A percentile compares a stretch with the other conserved stretches of the same genome.
Evolutionary conservation across 1,140 invertebrate species (phyloP).

Genomic region (Diuraphis noxia): DNA sequence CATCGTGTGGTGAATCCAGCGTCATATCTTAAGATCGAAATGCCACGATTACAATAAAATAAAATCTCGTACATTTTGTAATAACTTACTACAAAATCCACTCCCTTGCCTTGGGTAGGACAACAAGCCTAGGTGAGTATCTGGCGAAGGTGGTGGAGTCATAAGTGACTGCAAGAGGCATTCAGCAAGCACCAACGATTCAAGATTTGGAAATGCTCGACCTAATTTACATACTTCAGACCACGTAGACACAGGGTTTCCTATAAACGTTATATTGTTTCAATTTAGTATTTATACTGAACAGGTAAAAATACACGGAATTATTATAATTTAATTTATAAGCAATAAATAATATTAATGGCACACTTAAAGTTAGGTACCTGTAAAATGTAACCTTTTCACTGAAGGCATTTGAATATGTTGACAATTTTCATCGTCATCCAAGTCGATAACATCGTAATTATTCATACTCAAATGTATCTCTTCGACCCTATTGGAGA

Average conservation of each 20-base stretch:
- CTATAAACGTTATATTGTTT: slow-evolving; percentile 64
- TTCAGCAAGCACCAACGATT: slow-evolving; percentile 82
- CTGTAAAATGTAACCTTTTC: slow-evolving; percentile 79
- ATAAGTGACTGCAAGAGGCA: slow-evolving; percentile 74
- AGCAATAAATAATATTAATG: not conserved
- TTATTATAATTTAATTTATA: not conserved
- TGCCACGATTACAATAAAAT: not conserved
- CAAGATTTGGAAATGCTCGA: slow-evolving; percentile 79
- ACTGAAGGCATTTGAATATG: slow-evolving; percentile 55
- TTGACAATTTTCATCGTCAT: slow-evolving; percentile 57
- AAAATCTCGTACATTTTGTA: not conserved
- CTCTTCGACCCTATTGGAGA: slow-evolving; percentile 71
- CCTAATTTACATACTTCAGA: slow-evolving; percentile 81
- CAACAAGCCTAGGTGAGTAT: slow-evolving; percentile 56
- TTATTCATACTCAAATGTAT: slow-evolving; percentile 87
- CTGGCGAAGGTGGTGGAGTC: slow-evolving; percentile 35
- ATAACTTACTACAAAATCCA: not conserved
- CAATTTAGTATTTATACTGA: not conserved
- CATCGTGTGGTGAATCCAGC: slow-evolving; percentile 63
- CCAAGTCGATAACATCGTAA: slow-evolving; percentile 74
- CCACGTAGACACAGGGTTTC: slow-evolving; percentile 82
- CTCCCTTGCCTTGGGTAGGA: slow-evolving; percentile 54
- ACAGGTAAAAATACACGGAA: not conserved
- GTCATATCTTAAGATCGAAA: slow-evolving; percentile 49
- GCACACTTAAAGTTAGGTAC: slow-evolving; percentile 59